Evolutionary conservation across 2,113 vertebrate genomes (phyloP).

Genomic region (Edolisoma coerulescens): DNA sequence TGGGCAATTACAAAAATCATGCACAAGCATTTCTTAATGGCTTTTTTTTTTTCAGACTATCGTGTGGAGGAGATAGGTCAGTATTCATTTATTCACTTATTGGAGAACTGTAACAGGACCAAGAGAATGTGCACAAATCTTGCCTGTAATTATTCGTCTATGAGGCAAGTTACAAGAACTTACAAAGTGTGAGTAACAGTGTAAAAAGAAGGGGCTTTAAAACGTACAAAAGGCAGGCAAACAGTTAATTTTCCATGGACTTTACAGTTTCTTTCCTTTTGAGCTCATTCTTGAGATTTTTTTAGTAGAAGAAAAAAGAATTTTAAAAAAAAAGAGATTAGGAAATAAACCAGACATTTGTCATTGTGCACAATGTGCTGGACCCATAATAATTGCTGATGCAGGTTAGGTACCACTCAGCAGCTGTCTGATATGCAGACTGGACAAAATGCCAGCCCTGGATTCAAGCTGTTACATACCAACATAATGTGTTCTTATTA

Average conservation of each 20-base stretch:
- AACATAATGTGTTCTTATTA: not conserved
- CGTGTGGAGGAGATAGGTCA: not conserved
- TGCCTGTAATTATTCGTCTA: not conserved
- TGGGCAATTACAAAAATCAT: not conserved
- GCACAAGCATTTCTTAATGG: not conserved
- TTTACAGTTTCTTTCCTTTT: not conserved
- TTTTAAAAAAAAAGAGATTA: not conserved
- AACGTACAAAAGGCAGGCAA: not conserved
- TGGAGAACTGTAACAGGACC: not conserved
- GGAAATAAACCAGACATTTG: not conserved
- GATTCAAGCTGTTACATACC: slow-evolving; percentile 19
- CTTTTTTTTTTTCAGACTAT: not conserved
- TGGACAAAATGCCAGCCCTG: not conserved
- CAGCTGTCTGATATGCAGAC: not conserved
- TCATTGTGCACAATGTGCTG: not conserved
- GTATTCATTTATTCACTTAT: not conserved
- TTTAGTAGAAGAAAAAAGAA: not conserved
- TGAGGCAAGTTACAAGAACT: not conserved
- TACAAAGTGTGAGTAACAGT: not conserved
- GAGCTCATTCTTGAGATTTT: not conserved
- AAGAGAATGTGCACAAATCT: not conserved
- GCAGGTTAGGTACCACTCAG: not conserved
- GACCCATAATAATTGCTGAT: not conserved
- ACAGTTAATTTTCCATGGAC: not conserved
- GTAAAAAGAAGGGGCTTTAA: not conserved